phyloP scores from a whole-genome alignment of 2,113 vertebrate species.

The Sinocyclocheilus anophthalmus region DNA sequence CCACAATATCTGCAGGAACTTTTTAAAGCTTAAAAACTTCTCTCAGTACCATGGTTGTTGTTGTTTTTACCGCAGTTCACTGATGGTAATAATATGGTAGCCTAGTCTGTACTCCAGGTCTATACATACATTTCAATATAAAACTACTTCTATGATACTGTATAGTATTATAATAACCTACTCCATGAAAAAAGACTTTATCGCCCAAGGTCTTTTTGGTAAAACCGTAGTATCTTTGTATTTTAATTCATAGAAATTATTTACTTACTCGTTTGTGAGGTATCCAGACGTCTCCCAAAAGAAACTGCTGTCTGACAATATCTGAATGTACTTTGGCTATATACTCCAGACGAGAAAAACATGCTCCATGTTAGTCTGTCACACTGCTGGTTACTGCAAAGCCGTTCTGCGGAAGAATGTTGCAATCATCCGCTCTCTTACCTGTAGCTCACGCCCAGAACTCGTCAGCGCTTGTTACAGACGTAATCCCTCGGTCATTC shows the following conservation, averaged over 20 bases:
- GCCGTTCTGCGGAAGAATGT: constrained; percentile 5
- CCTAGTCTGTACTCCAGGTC: no score
- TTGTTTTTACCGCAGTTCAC: no score
- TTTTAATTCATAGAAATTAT: background rate
- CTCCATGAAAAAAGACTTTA: background rate
- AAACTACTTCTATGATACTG: background rate
- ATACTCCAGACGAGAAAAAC: background rate
- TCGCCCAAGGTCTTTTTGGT: background rate
- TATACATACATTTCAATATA: no score
- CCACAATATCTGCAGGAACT: no score
- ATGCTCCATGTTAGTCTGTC: background rate
- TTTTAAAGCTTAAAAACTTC: background rate
- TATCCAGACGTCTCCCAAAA: background rate
- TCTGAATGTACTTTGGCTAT: background rate
- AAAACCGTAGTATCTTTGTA: background rate
- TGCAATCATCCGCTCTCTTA: background rate
- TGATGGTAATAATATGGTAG: background rate
- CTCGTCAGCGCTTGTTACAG: constrained; percentile 29
- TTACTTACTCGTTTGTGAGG: constrained; percentile 9
- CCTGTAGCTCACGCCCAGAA: constrained; percentile 37
- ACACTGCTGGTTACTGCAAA: background rate
- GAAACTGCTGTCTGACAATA: background rate
- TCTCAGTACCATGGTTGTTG: no score
- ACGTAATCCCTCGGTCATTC: background rate
- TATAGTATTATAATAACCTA: background rate